Evolutionary conservation across 2,797 vertebrate species (phyloP).

Genomic region (Trachops cirrhosus): DNA sequence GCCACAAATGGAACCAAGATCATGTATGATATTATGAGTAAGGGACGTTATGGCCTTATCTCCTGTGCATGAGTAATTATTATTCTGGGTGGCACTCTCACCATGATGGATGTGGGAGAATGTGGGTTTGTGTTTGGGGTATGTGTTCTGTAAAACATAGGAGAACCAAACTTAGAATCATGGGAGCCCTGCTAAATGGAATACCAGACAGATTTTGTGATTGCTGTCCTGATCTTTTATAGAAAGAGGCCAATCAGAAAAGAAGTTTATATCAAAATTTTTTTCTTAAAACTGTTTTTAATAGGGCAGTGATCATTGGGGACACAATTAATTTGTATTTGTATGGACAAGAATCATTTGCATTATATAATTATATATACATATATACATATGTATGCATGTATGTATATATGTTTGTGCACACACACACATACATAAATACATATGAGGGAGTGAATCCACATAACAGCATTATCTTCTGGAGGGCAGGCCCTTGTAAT

Average conservation of each 20-base stretch:
- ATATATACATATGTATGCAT: neutral
- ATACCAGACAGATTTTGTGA: neutral
- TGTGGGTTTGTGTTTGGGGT: neutral
- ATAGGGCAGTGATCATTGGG: neutral
- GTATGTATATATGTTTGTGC: neutral
- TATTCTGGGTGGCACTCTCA: neutral
- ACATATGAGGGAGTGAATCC: too few relatives aligned
- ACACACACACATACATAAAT: neutral
- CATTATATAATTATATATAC: neutral
- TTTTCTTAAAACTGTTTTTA: neutral
- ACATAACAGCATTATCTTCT: too few relatives aligned
- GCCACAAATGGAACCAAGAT: neutral
- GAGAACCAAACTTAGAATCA: neutral
- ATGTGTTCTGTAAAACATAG: neutral
- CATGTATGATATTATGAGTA: neutral
- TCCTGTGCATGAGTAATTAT: neutral
- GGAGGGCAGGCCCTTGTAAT: too few relatives aligned
- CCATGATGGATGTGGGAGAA: too few relatives aligned
- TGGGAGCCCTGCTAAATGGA: neutral
- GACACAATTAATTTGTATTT: neutral
- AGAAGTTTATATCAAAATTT: neutral
- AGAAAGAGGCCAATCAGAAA: neutral
- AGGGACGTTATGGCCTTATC: neutral
- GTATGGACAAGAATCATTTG: neutral
- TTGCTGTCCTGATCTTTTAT: neutral